A percentile compares a stretch with the other conserved stretches of the same genome.
Conservation (phyloP, 2,113 vertebrate genomes). For the Proterorhinus semilunaris region DNA sequence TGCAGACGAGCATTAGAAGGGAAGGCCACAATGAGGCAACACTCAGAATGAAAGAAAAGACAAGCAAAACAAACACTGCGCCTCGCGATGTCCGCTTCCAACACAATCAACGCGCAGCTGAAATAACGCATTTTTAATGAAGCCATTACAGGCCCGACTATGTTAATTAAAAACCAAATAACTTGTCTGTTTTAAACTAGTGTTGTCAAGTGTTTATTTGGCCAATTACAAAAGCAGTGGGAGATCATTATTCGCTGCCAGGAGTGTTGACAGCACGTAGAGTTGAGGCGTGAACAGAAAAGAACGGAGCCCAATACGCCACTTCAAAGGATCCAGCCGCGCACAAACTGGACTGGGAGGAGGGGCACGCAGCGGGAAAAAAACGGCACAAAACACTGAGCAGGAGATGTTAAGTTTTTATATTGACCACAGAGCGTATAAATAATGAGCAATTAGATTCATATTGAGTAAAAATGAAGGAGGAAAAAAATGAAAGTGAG, state of each 20-base stretch:
- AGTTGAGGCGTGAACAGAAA: conserved; percentile 70
- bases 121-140: conserved; percentile 80
- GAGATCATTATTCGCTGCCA: conserved; percentile 90
- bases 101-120: conserved; percentile 76
- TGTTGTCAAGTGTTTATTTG: conserved; percentile 95
- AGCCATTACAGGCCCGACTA: conserved; percentile 76
- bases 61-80: conserved; percentile 72
- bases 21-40: conserved; percentile 50
- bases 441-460: not conserved
- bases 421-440: not conserved
- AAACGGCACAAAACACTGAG: conserved; percentile 11
- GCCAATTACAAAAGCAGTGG: conserved; percentile 99
- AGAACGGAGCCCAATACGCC: conserved; percentile 55
- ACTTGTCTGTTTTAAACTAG: conserved; percentile 80
- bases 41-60: conserved; percentile 59
- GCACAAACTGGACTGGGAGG: conserved; percentile 33
- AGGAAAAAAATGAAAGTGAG: not conserved
- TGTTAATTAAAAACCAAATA: conserved; percentile 84
- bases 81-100: conserved; percentile 67
- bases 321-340: conserved; percentile 65
- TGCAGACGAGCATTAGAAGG: conserved; percentile 55
- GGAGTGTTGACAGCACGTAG: conserved; percentile 74
- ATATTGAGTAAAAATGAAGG: not conserved
- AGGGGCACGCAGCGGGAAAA: not conserved
- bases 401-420: not conserved